Evolutionary conservation across 2,888 invertebrate genomes (phyloP).

Genomic region (Netelia fuscicornis): DNA sequence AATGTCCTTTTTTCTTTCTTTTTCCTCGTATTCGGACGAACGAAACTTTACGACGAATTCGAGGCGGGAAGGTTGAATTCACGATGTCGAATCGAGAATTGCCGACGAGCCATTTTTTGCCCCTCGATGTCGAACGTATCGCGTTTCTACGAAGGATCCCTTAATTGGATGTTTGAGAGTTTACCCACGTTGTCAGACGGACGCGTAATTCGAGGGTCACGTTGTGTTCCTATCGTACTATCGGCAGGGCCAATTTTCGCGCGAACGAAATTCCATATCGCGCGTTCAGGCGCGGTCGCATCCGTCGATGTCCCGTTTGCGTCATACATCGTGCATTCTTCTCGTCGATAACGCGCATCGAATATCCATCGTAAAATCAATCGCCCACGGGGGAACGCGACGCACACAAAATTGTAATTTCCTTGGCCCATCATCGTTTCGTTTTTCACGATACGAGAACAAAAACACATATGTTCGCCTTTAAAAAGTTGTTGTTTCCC

Average conservation of each 20-base stretch:
- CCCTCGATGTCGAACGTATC: neutral
- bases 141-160: neutral
- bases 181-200: neutral
- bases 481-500: neutral
- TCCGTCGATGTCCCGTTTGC: neutral
- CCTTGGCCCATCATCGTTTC: neutral
- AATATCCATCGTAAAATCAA: conserved; percentile 31
- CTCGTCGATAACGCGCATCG: neutral
- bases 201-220: neutral
- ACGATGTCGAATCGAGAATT: conserved; percentile 1
- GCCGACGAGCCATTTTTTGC: too few species aligned
- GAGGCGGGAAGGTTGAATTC: neutral
- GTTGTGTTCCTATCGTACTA: neutral
- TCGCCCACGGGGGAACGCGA: neutral
- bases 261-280: conserved; percentile 2
- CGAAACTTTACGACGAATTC: conserved; percentile 10
- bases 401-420: neutral
- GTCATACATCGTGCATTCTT: neutral
- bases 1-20: neutral
- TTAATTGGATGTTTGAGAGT: conserved; percentile 30
- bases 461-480: neutral
- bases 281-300: conserved; percentile 6
- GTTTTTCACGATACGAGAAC: neutral
- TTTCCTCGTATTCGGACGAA: neutral
- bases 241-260: neutral